These are phyloP conservation scores for Agrochola circellaris DNA, from an alignment of 2,888 invertebrate species.

Conservation along the genomic window DNA sequence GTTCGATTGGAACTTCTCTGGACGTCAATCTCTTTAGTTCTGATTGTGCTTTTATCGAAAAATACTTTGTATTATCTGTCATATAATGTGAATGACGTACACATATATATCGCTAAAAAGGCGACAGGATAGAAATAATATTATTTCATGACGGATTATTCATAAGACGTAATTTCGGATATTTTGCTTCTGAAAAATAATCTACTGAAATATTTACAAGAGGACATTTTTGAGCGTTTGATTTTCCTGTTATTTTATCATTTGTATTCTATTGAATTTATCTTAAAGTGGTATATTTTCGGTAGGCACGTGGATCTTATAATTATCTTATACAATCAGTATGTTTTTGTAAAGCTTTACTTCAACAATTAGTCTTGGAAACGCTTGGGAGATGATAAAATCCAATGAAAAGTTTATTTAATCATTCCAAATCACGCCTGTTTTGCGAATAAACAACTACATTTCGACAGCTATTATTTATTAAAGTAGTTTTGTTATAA, in stretches of 20 bases:
- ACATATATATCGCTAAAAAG: slow-evolving; percentile 6
- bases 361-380: background rate
- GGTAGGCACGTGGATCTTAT: background rate
- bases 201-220: background rate
- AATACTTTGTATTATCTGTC: slow-evolving; percentile 18
- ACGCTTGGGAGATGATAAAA: background rate
- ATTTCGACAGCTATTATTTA: background rate
- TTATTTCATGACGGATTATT: background rate
- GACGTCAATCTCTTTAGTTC: slow-evolving; percentile 45
- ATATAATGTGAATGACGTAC: background rate
- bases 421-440: background rate
- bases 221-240: background rate
- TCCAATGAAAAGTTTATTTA: too few species aligned
- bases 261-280: background rate
- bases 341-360: background rate
- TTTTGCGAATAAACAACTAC: background rate
- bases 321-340: background rate
- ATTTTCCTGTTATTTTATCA: slow-evolving; percentile 13
- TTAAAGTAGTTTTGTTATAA: background rate
- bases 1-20: slow-evolving; percentile 27
- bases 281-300: background rate
- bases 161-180: background rate
- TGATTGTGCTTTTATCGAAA: slow-evolving; percentile 41
- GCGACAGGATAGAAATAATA: background rate
- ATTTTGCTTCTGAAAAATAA: background rate